These are phyloP conservation scores for Drosophila pseudotalamancana DNA, from an alignment of 2,888 invertebrate species.

Conservation along the genomic window DNA sequence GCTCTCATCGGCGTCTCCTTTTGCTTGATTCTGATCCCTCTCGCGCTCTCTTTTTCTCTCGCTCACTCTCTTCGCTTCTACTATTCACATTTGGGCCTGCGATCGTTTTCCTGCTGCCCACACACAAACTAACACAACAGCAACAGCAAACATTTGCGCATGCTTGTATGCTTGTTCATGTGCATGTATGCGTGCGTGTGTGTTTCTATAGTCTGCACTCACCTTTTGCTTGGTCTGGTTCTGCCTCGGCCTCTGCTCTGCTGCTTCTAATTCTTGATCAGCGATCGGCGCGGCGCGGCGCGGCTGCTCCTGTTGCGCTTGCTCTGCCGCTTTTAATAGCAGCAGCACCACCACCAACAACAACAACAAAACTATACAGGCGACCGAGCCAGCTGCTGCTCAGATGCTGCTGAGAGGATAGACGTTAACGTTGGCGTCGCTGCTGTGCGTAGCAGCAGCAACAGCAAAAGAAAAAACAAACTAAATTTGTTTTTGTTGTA, in stretches of 20 bases:
- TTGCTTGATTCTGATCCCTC: conserved; percentile 19
- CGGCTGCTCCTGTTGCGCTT: conserved; percentile 58
- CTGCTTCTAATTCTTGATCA: conserved; percentile 38
- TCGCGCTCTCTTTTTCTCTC: neutral
- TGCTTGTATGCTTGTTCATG: neutral
- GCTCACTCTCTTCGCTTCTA: conserved; percentile 4
- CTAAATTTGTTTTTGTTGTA: conserved; percentile 27
- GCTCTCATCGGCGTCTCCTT: conserved; percentile 25
- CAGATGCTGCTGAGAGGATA: conserved; percentile 34
- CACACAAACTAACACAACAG: conserved; percentile 32
- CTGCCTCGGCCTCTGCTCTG: conserved; percentile 6
- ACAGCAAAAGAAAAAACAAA: conserved; percentile 5
- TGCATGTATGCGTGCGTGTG: neutral
- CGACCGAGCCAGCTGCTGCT: conserved; percentile 45
- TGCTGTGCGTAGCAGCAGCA: conserved; percentile 38
- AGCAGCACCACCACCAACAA: conserved; percentile 11
- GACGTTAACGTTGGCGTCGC: conserved; percentile 25
- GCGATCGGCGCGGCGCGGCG: conserved; percentile 25
- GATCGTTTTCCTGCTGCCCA: conserved; percentile 47
- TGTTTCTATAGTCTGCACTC: conserved; percentile 25
- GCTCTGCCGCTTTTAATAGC: conserved; percentile 37
- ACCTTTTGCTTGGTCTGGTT: conserved; percentile 28
- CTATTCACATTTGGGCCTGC: neutral
- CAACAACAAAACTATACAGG: conserved; percentile 15
- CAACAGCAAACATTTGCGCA: conserved; percentile 36